phyloP scores from a whole-genome alignment of 2,888 invertebrate genomes.

The Tipula helvola region DNA sequence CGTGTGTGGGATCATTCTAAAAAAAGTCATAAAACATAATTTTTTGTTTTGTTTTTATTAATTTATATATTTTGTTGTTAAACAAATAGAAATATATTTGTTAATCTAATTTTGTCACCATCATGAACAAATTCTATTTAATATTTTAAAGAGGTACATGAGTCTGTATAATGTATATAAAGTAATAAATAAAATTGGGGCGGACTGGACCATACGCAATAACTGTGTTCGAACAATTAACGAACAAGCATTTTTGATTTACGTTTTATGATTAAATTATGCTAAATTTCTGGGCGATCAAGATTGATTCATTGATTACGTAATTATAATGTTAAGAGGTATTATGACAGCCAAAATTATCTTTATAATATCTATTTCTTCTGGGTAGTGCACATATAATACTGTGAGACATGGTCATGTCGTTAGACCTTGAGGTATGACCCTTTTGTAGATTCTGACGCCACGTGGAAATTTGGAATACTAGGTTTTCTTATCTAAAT shows the following conservation, averaged over 20 bases:
- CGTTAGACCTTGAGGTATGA: too few species aligned
- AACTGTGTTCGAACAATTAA: neutral
- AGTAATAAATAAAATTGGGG: neutral
- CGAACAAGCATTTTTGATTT: neutral
- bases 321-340: too few species aligned
- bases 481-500: too few species aligned
- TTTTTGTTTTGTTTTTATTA: neutral
- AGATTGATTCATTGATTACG: neutral
- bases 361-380: too few species aligned
- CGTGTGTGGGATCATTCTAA: neutral
- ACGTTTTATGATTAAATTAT: neutral
- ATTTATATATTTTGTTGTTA: neutral
- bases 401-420: too few species aligned
- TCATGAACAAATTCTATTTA: neutral
- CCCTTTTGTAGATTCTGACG: too few species aligned
- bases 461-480: too few species aligned
- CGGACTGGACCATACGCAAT: neutral
- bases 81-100: neutral
- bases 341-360: too few species aligned
- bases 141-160: neutral
- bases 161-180: neutral
- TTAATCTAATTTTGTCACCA: neutral
- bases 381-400: too few species aligned
- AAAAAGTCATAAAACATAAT: neutral
- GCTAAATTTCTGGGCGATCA: neutral